phyloP scores from a whole-genome alignment of 2,797 vertebrate species.

The Onychomys leucogaster region DNA sequence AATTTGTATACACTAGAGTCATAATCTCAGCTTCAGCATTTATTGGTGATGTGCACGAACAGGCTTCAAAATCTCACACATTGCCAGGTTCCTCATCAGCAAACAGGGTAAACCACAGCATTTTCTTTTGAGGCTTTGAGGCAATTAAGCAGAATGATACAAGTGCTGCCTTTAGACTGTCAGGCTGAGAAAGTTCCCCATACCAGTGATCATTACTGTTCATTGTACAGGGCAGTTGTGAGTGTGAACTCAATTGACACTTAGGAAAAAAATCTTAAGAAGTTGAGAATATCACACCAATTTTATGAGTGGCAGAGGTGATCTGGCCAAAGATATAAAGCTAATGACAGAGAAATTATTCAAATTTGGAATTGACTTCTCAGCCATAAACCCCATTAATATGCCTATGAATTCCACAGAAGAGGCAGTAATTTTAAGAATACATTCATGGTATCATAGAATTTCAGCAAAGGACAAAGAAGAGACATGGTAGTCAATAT shows the following conservation, averaged over 20 bases:
- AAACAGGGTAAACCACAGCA: background rate
- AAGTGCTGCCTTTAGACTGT: background rate
- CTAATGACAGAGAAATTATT: background rate
- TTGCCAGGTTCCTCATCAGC: background rate
- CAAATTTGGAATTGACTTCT: background rate
- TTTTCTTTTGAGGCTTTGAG: background rate
- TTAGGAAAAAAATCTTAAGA: background rate
- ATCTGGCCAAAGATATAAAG: background rate
- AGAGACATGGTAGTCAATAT: background rate
- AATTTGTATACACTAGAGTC: background rate
- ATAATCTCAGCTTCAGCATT: background rate
- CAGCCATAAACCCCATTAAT: background rate
- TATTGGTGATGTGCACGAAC: background rate
- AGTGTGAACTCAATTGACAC: background rate
- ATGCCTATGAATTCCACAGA: background rate
- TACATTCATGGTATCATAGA: background rate
- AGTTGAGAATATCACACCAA: background rate
- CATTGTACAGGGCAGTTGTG: background rate
- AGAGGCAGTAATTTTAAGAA: background rate
- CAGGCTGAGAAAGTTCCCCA: background rate
- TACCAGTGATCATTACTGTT: background rate
- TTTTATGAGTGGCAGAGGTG: conserved; percentile 4
- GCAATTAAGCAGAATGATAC: background rate
- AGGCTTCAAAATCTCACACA: background rate
- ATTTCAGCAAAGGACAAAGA: background rate